A percentile compares a stretch with the other conserved stretches of the same genome.
phyloP scores from a whole-genome alignment of 2,797 vertebrate species.

The Rhodeus uyekii region DNA sequence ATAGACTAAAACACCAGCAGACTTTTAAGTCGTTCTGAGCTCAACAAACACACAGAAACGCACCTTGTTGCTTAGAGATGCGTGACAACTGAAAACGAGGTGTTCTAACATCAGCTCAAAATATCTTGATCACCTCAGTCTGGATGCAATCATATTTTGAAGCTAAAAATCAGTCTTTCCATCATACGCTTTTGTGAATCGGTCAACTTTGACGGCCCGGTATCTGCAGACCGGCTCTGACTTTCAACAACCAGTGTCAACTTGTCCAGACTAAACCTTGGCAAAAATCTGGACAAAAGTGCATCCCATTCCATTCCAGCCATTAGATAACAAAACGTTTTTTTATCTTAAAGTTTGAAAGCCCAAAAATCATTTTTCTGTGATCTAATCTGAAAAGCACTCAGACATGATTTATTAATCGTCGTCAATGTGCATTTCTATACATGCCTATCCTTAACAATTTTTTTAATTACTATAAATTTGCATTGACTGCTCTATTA shows the following conservation, averaged over 20 bases:
- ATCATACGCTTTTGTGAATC: not conserved
- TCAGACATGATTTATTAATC: not conserved
- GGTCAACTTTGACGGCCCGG: not conserved
- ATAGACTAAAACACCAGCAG: not conserved
- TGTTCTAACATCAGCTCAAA: not conserved
- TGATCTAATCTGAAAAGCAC: not conserved
- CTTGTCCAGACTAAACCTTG: not conserved
- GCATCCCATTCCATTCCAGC: not conserved
- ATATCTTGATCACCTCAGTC: not conserved
- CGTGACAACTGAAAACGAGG: not conserved
- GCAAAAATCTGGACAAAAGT: not conserved
- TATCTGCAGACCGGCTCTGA: not conserved
- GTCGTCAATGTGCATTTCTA: not conserved
- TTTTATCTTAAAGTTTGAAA: not conserved
- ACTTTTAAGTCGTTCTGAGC: not conserved
- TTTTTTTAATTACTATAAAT: not conserved
- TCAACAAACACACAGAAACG: not conserved
- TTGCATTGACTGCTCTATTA: not conserved
- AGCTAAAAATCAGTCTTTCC: not conserved
- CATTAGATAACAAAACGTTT: not conserved
- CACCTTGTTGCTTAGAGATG: not conserved
- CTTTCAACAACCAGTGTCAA: too few relatives aligned
- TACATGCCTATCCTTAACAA: too few relatives aligned
- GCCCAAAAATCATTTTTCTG: not conserved
- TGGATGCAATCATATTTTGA: not conserved